phyloP scores from a whole-genome alignment of 2,888 invertebrate genomes.

The Anticlea derivata region DNA sequence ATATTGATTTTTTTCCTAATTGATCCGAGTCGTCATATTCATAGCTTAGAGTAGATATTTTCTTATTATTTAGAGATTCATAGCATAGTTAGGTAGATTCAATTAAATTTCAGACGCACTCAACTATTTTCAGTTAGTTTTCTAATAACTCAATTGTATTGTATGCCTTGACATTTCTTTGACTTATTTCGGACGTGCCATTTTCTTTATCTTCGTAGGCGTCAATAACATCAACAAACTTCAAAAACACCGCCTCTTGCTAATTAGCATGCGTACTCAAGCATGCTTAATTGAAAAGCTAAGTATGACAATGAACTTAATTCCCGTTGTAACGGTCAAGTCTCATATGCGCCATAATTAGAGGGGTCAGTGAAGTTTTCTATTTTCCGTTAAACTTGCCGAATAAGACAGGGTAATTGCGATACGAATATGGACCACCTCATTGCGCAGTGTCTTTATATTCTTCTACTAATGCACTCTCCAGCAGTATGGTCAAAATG shows the following conservation, averaged over 20 bases:
- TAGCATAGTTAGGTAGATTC: too few relatives aligned
- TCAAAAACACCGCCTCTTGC: constrained; percentile 26
- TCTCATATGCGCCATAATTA: constrained; percentile 53
- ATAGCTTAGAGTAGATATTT: too few relatives aligned
- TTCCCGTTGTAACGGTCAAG: constrained; percentile 50
- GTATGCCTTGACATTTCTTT: too few relatives aligned
- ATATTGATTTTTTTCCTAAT: too few relatives aligned
- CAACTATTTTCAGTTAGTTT: too few relatives aligned
- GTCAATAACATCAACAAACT: constrained; percentile 18
- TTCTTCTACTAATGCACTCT: not conserved
- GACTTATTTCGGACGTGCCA: not conserved
- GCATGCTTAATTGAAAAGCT: constrained; percentile 44
- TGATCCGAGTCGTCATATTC: too few relatives aligned
- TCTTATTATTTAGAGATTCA: too few relatives aligned
- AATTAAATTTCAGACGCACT: too few relatives aligned
- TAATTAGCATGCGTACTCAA: constrained; percentile 29
- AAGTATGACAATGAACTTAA: constrained; percentile 54
- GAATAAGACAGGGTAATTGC: constrained; percentile 23
- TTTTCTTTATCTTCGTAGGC: constrained; percentile 9
- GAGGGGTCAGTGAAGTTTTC: constrained; percentile 36
- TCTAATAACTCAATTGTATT: not conserved
- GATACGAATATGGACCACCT: constrained; percentile 12
- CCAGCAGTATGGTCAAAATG: not conserved
- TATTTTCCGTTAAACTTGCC: constrained; percentile 22
- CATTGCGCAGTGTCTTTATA: constrained; percentile 9